Conservation (phyloP, 2,797 vertebrate species). For the Gymnothorax reevesii region DNA sequence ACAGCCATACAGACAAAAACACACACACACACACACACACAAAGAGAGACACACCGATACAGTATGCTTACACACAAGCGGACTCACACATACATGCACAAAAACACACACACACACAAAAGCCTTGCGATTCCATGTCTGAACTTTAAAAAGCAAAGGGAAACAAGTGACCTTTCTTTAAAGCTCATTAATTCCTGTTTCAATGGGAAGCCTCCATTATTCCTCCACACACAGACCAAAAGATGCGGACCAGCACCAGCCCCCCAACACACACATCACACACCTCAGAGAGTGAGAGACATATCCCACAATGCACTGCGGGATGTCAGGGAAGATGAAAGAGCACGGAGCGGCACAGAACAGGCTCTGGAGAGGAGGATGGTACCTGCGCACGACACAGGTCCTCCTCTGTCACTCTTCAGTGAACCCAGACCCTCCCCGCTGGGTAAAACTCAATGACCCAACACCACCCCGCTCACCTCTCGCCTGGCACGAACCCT, state of each 20-base stretch:
- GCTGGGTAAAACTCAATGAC: not conserved
- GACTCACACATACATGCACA: constrained; percentile 23
- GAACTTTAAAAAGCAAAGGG: not conserved
- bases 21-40: constrained; percentile 37
- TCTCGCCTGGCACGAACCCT: constrained; percentile 47
- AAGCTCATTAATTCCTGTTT: constrained; percentile 47
- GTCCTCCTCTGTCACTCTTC: not conserved
- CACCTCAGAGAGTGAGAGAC: not conserved
- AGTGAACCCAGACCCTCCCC: not conserved
- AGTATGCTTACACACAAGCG: constrained; percentile 18
- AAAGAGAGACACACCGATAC: constrained; percentile 35
- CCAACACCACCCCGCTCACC: not conserved
- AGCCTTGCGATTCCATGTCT: not conserved
- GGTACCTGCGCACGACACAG: constrained; percentile 16
- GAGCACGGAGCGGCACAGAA: not conserved
- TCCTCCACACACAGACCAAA: not conserved
- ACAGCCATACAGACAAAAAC: constrained; percentile 30
- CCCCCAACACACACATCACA: not conserved
- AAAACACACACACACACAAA: constrained; percentile 40
- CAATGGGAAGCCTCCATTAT: not conserved
- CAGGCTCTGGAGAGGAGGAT: constrained; percentile 6
- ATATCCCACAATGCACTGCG: constrained; percentile 15
- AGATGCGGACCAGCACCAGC: not conserved
- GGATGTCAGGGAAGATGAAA: constrained; percentile 1
- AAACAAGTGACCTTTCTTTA: constrained; percentile 48